Base-by-base conservation (phyloP, 2,888 invertebrate genomes). In the Cerastoderma edule region DNA sequence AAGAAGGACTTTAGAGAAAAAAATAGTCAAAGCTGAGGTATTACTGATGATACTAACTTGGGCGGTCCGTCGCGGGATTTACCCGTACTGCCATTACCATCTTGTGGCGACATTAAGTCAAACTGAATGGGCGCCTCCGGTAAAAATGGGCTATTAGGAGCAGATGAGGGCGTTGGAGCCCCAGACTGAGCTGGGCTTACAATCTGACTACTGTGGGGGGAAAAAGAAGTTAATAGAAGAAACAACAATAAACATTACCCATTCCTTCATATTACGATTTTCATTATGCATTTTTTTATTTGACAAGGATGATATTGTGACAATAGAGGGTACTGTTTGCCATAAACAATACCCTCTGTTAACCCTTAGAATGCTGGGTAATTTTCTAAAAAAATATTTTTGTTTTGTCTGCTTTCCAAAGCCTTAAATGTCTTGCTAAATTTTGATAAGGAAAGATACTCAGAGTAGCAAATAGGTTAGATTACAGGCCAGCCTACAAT, bases 91-190 rank as follows among this genome's bases (percentile, higher is more conserved):
- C 84, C 79, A 83, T 79, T 80, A 48, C 89, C 91, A 30, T 91
- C 90, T 32, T 92, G 90, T 35, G 92, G 90, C 13, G 92, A 86
- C 33, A 91, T 88, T 83, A 93, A 87, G 80, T 93, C 93, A 89
- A 93, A 93, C 87, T 92, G 92, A 73, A 93, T 93, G 22, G 93
- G 93, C 39, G 91, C 90, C 69, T 91, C 91, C 24, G 91, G 86
- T 30, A 92, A 78, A 67, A 92, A 85, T n/a, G 83, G 80, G 68
- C 82, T 81, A 69, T 76, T 83, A 22, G 81, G 79, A 53, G 67
- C 75, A 39, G 78, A 64, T n/a, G 83, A 68, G 27, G 83, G 76
- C 13, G 84, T 78, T 10, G 80, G 71, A 30, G 71, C 77, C 22
- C 56, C 54, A 32, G 77, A 78, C 50, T 71, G 75, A 63, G 19